Evolutionary conservation across 2,113 vertebrate genomes (phyloP), one percentile per base, ranked within the genome.

Genomic region (Sterrhoptilus dennistouni): DNA sequence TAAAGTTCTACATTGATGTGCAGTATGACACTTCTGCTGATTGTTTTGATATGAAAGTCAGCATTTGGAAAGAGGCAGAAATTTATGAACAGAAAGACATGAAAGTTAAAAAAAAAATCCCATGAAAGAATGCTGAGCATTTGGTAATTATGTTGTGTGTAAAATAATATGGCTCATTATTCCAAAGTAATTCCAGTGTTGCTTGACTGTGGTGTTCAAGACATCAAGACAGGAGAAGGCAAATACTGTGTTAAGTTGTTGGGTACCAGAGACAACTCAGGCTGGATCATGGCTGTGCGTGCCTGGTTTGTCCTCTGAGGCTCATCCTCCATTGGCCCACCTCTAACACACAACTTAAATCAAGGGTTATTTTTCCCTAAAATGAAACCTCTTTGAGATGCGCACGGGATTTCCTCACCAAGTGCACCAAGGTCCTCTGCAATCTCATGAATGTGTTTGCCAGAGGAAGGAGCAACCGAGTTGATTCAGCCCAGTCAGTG

Each of bases 21-120:
- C 7, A 35, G 8, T n/a, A 12, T 80, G 64, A 50, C 4, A 4
- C 11, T 89, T 69, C n/a, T 79, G 14, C 11, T 0, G 0, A 1
- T 59, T 72, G 49, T 9, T 54, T 83, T 66, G 45, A n/a, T 0
- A 1, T 65, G 57, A 18, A 93, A 64, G 18, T 59, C 16, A 45
- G 33, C 29, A 9, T 80, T 29, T 25, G 45, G 47, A 49, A 49
- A 49, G 47, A 49, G 12, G 23, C 47, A 24, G 23, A 49, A 49
- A 24, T 49, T 24, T 4, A 49, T 49, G 12, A 24, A 24, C 23
- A 49, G 47, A 49, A 49, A 49, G 24, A 14, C 23, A 49, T 49
- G 23, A 13, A 24, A 49, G 23, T 49, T 24, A 47, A 49, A 49
- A 49, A 47, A 24, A 24, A 49, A 13, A 49, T 24, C 22, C 47